phyloP scores from a whole-genome alignment of 2,113 vertebrate genomes.

The Copsychus sechellarum region DNA sequence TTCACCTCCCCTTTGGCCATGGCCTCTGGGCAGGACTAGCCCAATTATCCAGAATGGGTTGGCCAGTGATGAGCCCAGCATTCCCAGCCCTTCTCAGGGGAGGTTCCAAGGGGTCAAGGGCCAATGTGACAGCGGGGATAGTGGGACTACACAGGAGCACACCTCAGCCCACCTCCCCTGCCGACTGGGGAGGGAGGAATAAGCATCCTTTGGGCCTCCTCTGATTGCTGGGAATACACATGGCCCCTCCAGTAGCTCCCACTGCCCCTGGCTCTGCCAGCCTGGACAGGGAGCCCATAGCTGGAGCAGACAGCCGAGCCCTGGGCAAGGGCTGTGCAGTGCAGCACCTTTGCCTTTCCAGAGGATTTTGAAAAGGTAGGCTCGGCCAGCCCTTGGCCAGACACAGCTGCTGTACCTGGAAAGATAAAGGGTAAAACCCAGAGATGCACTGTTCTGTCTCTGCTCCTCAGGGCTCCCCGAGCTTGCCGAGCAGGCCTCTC shows the following conservation, averaged over 20 bases:
- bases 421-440: not conserved
- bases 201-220: not conserved
- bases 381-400: not conserved
- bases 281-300: accelerated
- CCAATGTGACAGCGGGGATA: accelerated
- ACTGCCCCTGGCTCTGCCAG: not conserved
- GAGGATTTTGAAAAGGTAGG: not conserved
- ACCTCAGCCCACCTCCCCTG: not conserved
- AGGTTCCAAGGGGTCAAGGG: accelerated
- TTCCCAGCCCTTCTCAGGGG: not conserved
- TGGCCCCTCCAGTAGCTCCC: not conserved
- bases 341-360: not conserved
- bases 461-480: accelerated
- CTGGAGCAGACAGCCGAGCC: accelerated
- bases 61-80: not conserved
- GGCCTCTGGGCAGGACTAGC: not conserved
- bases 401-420: not conserved
- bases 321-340: no score
- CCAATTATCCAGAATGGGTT: not conserved
- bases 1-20: not conserved
- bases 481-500: not conserved
- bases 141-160: not conserved
- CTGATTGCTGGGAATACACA: not conserved
- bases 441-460: not conserved
- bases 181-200: not conserved